Percentiles rank a stretch among this genome's conserved stretches.
Evolutionary conservation across 35 echinoderm and acorn worm species (phyloP).

Genomic region (Amphiura filiformis): DNA sequence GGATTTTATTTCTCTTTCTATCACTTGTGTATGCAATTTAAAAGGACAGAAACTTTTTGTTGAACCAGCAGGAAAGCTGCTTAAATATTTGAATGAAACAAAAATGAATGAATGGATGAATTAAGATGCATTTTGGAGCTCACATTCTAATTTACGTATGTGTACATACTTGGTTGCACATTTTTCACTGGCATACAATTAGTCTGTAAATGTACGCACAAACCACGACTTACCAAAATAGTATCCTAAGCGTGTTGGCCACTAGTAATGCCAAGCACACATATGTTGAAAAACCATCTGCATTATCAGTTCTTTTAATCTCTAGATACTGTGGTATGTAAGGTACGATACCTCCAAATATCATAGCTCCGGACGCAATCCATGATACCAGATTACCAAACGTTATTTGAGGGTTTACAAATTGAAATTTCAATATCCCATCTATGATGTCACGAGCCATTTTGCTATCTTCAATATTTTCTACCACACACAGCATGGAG

Average conservation of each 20-base stretch:
- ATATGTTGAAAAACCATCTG: conserved; percentile 95
- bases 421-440: not conserved
- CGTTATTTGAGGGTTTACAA: conserved; percentile 40
- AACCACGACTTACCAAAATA: conserved; percentile 98
- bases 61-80: too few relatives aligned
- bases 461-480: not conserved
- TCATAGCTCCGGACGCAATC: conserved; percentile 84
- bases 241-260: conserved; percentile 88
- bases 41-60: too few relatives aligned
- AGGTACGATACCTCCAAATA: conserved; percentile 95
- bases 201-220: too few relatives aligned
- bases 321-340: conserved; percentile 92
- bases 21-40: too few relatives aligned
- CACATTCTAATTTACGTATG: too few relatives aligned
- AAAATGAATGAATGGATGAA: too few relatives aligned
- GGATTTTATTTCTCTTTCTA: too few relatives aligned
- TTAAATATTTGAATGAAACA: too few relatives aligned
- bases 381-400: conserved; percentile 77
- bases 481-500: not conserved
- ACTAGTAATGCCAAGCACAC: conserved; percentile 81
- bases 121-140: too few relatives aligned
- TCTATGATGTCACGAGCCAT: not conserved
- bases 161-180: too few relatives aligned
- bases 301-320: conserved; percentile 88
- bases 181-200: too few relatives aligned